A percentile compares a stretch with the other conserved stretches of the same genome.
These are phyloP conservation scores for Barbus barbus DNA, from an alignment of 2,113 vertebrate genomes.

Conservation along the genomic window DNA sequence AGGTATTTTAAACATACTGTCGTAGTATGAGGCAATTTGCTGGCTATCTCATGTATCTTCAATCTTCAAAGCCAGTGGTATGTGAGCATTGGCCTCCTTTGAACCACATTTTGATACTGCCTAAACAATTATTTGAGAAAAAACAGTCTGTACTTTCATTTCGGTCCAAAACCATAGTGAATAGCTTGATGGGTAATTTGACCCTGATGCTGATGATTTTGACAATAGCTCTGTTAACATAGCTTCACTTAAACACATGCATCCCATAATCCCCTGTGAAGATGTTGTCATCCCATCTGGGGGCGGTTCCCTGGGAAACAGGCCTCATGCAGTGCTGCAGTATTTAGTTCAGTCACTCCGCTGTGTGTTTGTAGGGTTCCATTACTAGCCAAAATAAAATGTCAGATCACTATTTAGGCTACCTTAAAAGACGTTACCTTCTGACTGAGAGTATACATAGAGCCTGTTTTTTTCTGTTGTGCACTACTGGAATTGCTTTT, in stretches of 20 bases:
- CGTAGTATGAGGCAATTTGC: not conserved
- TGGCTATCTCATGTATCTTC: not conserved
- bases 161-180: not conserved
- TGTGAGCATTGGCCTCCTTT: not conserved
- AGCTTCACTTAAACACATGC: constrained; percentile 1
- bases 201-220: constrained; percentile 1
- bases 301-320: constrained; percentile 42
- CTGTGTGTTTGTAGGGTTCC: not conserved
- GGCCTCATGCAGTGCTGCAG: constrained; percentile 18
- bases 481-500: not conserved
- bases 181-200: constrained; percentile 23
- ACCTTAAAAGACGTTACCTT: not conserved
- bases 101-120: not conserved
- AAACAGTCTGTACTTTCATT: constrained; percentile 3
- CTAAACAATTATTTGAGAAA: constrained; percentile 1
- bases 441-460: not conserved
- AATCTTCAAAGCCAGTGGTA: constrained; percentile 8
- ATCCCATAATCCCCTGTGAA: not conserved
- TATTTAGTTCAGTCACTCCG: constrained; percentile 23
- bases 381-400: constrained; percentile 9
- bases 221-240: not conserved
- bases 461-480: not conserved
- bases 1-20: not conserved
- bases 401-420: not conserved
- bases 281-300: constrained; percentile 36